These are phyloP conservation scores for Homarus americanus DNA, from an alignment of 1,140 invertebrate genomes.

Conservation along the genomic window DNA sequence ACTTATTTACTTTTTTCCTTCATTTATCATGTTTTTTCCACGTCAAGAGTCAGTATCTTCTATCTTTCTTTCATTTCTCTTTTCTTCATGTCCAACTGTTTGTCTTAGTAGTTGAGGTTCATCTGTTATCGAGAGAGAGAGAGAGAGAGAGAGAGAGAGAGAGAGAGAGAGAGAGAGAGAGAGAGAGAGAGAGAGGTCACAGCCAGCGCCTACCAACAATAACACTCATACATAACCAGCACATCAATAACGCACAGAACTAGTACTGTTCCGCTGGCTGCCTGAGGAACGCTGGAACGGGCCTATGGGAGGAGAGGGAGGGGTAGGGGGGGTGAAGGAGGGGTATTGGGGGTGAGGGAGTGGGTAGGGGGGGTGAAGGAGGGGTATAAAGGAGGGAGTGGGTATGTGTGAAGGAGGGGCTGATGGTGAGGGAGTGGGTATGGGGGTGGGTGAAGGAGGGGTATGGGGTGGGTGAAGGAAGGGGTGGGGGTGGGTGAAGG, in stretches of 20 bases:
- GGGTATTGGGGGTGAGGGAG: no score
- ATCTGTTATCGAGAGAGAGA: not conserved
- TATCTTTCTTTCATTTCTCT: no score
- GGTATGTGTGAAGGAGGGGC: not conserved
- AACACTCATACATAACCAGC: constrained; percentile 29
- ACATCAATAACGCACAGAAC: constrained; percentile 43
- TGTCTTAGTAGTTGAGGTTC: not conserved
- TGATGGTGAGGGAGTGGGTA: no score
- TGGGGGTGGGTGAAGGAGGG: no score
- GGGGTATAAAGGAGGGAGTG: not conserved
- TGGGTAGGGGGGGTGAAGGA: not conserved
- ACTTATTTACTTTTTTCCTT: no score
- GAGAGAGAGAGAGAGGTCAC: constrained; percentile 2
- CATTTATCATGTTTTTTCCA: no score
- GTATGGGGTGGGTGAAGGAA: no score
- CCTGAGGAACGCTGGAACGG: not conserved
- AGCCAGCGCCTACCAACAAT: constrained; percentile 19
- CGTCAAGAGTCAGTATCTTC: no score
- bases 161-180: no score
- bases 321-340: no score
- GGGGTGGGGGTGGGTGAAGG: no score
- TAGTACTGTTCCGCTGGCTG: constrained; percentile 23
- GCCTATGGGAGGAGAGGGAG: constrained; percentile 21
- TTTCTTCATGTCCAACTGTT: no score
- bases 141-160: not conserved